Base-by-base conservation (phyloP, 2,113 vertebrate genomes). In the Fregata magnificens region DNA sequence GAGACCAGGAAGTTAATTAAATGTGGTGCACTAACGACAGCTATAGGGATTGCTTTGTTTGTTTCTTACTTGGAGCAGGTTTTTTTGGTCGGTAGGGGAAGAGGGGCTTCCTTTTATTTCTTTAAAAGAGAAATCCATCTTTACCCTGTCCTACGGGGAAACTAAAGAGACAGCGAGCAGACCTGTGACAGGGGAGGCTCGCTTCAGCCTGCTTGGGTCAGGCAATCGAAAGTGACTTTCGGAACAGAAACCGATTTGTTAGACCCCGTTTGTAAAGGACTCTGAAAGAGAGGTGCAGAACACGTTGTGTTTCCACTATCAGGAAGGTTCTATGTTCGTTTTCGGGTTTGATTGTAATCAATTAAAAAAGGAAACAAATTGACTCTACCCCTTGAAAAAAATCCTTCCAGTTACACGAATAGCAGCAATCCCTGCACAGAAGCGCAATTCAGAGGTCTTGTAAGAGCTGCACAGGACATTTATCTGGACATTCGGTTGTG, bases 121-220 rank as follows among this genome's bases (percentile, higher is more conserved):
- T 47, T n/a, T 31, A 4, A 6, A 36, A n/a, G 62, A n/a, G 50
- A 86, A 95, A 86, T 14, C 50, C 61, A 47, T 16, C 66, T 11
- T 26, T 1, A 10, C 9, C 29, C 58, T 16, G 6, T 58, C 47
- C 58, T 7, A 2, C 2, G 0, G 38, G 0, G 71, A n/a, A 47
- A 29, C 36, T 1, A 1, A 1, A 2, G 58, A 20, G 58, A 5
- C 3, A 0, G 24, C 0, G 1, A 49, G 73, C 42, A 53, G 47
- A 55, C 8, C 71, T 17, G 42, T 5, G 45, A 9, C 11, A 10
- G 11, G 29, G 31, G 32, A 29, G 34, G 50, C 16, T 47, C 1
- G 17, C 71, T 7, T 25, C 36, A 47, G 67, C 36, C 42, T 1
- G 24, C 53, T 15, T 15, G 3, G 5, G 13, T 4, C 58, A 13